These are phyloP conservation scores for Drosophila mayri DNA, from an alignment of 1,140 invertebrate species.

Conservation along the genomic window DNA sequence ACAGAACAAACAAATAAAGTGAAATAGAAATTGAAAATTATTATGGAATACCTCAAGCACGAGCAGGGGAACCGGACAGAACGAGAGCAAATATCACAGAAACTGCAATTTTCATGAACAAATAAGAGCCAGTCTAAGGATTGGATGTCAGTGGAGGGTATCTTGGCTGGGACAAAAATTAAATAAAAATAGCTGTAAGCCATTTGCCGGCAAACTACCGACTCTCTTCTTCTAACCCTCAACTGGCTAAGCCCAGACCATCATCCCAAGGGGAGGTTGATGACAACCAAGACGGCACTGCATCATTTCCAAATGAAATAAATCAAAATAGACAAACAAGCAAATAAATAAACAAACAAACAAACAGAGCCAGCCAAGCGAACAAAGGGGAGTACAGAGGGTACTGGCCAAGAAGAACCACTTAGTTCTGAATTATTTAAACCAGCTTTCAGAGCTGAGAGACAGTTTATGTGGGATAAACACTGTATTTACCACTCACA, in stretches of 20 bases:
- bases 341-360: constrained; percentile 60
- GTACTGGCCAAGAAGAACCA: background rate
- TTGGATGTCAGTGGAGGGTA: constrained; percentile 5
- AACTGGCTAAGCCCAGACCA: constrained; percentile 22
- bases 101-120: constrained; percentile 63
- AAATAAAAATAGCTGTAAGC: constrained; percentile 81
- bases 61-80: background rate
- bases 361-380: constrained; percentile 41
- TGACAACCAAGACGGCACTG: constrained; percentile 53
- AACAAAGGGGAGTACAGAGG: constrained; percentile 40
- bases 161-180: constrained; percentile 60
- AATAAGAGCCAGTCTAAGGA: constrained; percentile 25
- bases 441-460: background rate
- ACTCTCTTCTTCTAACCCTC: constrained; percentile 25
- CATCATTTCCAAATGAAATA: constrained; percentile 82
- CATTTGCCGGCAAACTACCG: constrained; percentile 38
- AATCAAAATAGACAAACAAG: constrained; percentile 81
- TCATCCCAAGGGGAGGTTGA: constrained; percentile 30
- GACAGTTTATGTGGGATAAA: background rate
- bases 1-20: constrained; percentile 48
- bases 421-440: constrained; percentile 14
- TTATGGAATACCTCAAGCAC: constrained; percentile 22
- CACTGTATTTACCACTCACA: background rate
- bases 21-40: constrained; percentile 46
- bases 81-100: constrained; percentile 43